Evolutionary conservation across 2,113 vertebrate genomes (phyloP).

Genomic region (Oreochromis niloticus): DNA sequence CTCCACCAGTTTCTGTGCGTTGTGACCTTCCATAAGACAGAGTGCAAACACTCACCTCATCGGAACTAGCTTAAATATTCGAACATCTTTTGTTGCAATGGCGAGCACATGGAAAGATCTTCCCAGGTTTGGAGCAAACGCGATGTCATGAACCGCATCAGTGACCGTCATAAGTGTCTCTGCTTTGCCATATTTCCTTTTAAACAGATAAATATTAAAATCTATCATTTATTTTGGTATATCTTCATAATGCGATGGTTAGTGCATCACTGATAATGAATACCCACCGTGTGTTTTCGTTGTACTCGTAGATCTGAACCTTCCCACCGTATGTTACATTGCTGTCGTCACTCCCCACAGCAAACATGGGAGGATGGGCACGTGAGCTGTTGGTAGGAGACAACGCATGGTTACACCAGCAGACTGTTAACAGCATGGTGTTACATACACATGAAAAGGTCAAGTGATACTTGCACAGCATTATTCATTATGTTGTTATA

Average conservation of each 20-base stretch:
- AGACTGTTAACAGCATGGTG: neutral
- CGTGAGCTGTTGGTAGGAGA: constrained; percentile 76
- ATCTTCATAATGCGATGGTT: neutral
- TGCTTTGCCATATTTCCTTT: constrained; percentile 94
- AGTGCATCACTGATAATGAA: neutral
- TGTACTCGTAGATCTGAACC: constrained; percentile 98
- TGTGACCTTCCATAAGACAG: neutral
- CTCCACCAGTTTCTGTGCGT: neutral
- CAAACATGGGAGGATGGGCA: constrained; percentile 93
- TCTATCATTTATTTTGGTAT: neutral
- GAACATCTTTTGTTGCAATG: constrained; percentile 94
- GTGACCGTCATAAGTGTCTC: constrained; percentile 94
- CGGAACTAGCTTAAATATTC: constrained; percentile 94
- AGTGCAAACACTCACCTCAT: constrained; percentile 74
- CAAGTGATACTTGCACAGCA: neutral
- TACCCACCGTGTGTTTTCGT: constrained; percentile 91
- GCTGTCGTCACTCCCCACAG: constrained; percentile 94
- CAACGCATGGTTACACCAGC: neutral
- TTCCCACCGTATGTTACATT: constrained; percentile 88
- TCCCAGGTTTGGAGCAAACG: constrained; percentile 96
- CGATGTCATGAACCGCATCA: constrained; percentile 92
- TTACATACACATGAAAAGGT: neutral
- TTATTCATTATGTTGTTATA: neutral
- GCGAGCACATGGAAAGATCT: constrained; percentile 95
- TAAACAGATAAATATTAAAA: neutral